A percentile compares a stretch with the other conserved stretches of the same genome.
Conservation (phyloP, 2,113 vertebrate species). For the Tyto alba region DNA sequence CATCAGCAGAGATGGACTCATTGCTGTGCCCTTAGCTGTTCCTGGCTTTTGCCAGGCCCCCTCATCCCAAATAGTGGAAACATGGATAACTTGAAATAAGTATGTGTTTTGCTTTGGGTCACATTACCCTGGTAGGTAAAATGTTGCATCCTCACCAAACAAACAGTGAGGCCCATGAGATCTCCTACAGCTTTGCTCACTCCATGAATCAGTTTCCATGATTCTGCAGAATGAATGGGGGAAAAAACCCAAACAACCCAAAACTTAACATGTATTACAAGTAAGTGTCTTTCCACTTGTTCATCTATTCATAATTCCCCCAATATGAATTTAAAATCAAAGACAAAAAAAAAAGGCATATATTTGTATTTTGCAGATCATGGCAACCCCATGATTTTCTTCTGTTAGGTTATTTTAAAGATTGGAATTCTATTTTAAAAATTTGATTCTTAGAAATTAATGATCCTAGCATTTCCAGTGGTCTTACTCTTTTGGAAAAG, state of each 20-base stretch:
- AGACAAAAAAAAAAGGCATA: neutral
- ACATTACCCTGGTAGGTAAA: neutral
- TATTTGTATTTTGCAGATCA: neutral
- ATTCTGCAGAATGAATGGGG: neutral
- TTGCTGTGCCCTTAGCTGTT: neutral
- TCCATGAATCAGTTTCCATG: neutral
- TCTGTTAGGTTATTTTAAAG: neutral
- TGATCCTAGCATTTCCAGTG: neutral
- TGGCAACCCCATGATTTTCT: neutral
- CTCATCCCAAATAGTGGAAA: neutral
- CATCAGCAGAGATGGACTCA: neutral
- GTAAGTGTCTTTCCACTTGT: neutral
- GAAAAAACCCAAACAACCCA: neutral
- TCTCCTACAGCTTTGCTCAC: neutral
- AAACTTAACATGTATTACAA: neutral
- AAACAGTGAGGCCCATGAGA: neutral
- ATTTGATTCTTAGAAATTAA: neutral
- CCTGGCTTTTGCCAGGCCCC: neutral
- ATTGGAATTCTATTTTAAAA: neutral
- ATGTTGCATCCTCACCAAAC: neutral
- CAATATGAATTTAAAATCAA: neutral
- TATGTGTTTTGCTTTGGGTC: neutral
- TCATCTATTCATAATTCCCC: neutral
- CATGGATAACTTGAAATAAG: neutral
- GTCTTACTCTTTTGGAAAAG: neutral